Evolutionary conservation across 2,113 vertebrate species (phyloP), one percentile per base, ranked within the genome.

Genomic region (Hypanus sabinus): DNA sequence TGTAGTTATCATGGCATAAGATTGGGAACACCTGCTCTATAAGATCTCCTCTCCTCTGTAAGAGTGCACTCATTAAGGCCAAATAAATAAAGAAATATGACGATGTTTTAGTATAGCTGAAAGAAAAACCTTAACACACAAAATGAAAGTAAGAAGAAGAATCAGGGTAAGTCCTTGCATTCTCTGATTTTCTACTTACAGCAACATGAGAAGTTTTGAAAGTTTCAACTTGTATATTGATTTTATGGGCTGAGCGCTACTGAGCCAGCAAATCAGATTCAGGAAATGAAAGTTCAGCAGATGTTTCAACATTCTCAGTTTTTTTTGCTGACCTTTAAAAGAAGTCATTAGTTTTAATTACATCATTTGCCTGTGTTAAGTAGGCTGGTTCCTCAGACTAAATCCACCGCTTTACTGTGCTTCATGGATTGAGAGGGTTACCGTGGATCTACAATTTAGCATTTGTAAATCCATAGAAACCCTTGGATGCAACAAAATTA

Each of bases 251-350:
- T 68, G 57, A 33, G 60, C 65, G 62, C 62, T 90, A 65, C 30
- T 90, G 60, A 90, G 85, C 85, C 65, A 30, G 57, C 33, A 65
- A 90, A 90, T 36, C 85, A 90, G 85, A 65, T 36, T 65, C 85
- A 90, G 85, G 85, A 90, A 90, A 90, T 90, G 85, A 68, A 90
- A 90, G 16, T 68, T 90, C 85, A 90, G 85, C 85, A 90, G 85
- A 90, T 60, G 60, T 90, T 90, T 65, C 85, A 90, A 90, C 85
- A 68, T 90, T 18, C 85, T 33, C 30, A 20, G 46, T 1, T 65
- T 88, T 88, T 60, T 62, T 55, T 55, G 1, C 46, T 85, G 81
- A 57, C 46, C 55, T 85, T 90, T 65, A 68, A 65, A 14, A 90
- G 16, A 90, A 65, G 85, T 65, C 12, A 68, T 90, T 90, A 0